phyloP scores from a whole-genome alignment of 2,888 invertebrate species.

The Hydroisotoma schaefferi region DNA sequence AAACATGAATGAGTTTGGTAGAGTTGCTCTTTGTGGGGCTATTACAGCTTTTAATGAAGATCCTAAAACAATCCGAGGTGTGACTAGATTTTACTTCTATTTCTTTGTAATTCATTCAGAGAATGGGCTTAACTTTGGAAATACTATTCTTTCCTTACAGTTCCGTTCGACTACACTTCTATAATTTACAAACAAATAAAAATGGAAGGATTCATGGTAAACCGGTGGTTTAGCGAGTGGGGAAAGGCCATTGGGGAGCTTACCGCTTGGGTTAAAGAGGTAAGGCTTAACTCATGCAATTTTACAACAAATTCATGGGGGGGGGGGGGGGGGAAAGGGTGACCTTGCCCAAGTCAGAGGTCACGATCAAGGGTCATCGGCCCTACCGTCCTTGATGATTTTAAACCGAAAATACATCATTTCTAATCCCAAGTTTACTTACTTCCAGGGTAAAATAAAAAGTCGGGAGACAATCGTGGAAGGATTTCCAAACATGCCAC shows the following conservation, averaged over 20 bases:
- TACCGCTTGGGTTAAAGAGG: slow-evolving; percentile 61
- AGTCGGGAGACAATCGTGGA: slow-evolving; percentile 66
- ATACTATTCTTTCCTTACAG: slow-evolving; percentile 48
- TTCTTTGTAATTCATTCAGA: neutral
- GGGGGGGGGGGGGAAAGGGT: no score
- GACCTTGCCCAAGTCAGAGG: no score
- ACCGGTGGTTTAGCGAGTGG: slow-evolving; percentile 61
- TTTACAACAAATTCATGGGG: no score
- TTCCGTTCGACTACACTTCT: slow-evolving; percentile 57
- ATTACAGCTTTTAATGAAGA: slow-evolving; percentile 63
- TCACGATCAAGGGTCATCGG: no score
- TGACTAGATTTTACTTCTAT: neutral
- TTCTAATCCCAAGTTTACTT: no score
- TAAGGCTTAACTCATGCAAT: no score
- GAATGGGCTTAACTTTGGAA: slow-evolving; percentile 8
- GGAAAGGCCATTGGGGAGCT: slow-evolving; percentile 63
- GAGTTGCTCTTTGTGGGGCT: slow-evolving; percentile 64
- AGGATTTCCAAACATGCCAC: slow-evolving; percentile 71
- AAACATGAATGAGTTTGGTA: slow-evolving; percentile 62
- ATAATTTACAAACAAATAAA: slow-evolving; percentile 60
- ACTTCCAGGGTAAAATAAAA: slow-evolving; percentile 65
- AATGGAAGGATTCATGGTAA: slow-evolving; percentile 59
- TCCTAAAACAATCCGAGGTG: slow-evolving; percentile 47
- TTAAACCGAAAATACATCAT: no score
- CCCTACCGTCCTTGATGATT: no score